Evolutionary conservation across 2,888 invertebrate species (phyloP).

Genomic region (Isotomurus palustris): DNA sequence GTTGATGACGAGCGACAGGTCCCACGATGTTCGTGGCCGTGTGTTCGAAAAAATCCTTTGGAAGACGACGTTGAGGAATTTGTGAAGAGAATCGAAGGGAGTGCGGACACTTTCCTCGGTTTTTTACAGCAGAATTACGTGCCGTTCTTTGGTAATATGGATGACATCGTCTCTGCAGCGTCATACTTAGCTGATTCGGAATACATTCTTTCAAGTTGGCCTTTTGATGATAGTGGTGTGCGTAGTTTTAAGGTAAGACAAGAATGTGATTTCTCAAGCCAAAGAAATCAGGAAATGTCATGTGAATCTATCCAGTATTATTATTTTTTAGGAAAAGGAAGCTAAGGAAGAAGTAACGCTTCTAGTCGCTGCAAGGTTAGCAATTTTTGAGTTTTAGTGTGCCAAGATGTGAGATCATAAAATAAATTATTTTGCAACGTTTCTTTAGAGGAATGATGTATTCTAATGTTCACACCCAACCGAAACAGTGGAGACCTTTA

Average conservation of each 20-base stretch:
- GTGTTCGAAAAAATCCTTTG: slow-evolving; percentile 28
- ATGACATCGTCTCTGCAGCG: slow-evolving; percentile 59
- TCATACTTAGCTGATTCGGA: slow-evolving; percentile 68
- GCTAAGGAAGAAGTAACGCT: slow-evolving; percentile 32
- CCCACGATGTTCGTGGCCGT: background rate
- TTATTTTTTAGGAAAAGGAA: slow-evolving; percentile 23
- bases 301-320: background rate
- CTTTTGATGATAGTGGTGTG: slow-evolving; percentile 33
- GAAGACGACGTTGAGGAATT: slow-evolving; percentile 47
- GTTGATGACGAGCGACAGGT: slow-evolving; percentile 20
- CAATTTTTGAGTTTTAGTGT: too few species aligned
- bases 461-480: slow-evolving; percentile 22
- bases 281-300: background rate
- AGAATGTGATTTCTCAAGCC: background rate
- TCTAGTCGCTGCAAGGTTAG: slow-evolving; percentile 27
- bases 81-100: slow-evolving; percentile 49
- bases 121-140: slow-evolving; percentile 55
- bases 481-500: slow-evolving; percentile 28
- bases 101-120: slow-evolving; percentile 50
- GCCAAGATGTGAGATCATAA: too few species aligned
- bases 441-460: slow-evolving; percentile 41
- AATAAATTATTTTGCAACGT: too few species aligned
- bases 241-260: slow-evolving; percentile 16
- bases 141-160: slow-evolving; percentile 64
- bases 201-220: slow-evolving; percentile 51